These are phyloP conservation scores for Brienomyrus brachyistius DNA, from an alignment of 2,113 vertebrate genomes.

Conservation along the genomic window DNA sequence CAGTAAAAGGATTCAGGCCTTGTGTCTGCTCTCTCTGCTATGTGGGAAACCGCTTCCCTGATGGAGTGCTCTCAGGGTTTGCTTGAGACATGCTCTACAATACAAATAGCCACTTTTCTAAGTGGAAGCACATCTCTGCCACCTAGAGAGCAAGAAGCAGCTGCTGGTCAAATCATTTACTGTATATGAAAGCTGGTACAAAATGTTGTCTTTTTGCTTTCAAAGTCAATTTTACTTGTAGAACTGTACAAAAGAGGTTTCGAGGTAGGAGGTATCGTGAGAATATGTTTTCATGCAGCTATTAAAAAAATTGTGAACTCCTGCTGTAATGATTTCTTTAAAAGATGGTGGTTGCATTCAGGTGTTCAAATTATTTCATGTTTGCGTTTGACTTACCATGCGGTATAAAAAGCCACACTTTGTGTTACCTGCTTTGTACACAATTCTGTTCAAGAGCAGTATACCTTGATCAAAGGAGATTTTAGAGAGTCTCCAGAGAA, in stretches of 20 bases:
- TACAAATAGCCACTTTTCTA: neutral
- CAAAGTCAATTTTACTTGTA: neutral
- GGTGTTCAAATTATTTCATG: neutral
- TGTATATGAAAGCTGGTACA: neutral
- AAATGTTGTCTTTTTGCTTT: neutral
- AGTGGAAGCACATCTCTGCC: slow-evolving; percentile 18
- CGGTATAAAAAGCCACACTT: neutral
- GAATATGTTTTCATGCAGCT: neutral
- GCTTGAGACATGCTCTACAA: neutral
- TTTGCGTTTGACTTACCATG: neutral
- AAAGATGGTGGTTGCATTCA: neutral
- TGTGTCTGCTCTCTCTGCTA: neutral
- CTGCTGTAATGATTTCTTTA: neutral
- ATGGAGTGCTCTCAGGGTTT: neutral
- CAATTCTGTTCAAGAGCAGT: neutral
- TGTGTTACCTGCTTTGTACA: neutral
- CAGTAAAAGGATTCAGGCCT: neutral
- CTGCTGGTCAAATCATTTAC: neutral
- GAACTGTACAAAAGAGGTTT: neutral
- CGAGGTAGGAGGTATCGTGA: neutral
- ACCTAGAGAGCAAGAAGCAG: slow-evolving; percentile 18
- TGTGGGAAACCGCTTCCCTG: neutral
- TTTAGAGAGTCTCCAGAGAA: neutral
- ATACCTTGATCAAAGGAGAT: slow-evolving; percentile 1
- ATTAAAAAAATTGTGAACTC: neutral